These are phyloP conservation scores for Athalia cordata DNA, from an alignment of 2,888 invertebrate species.

Conservation along the genomic window DNA sequence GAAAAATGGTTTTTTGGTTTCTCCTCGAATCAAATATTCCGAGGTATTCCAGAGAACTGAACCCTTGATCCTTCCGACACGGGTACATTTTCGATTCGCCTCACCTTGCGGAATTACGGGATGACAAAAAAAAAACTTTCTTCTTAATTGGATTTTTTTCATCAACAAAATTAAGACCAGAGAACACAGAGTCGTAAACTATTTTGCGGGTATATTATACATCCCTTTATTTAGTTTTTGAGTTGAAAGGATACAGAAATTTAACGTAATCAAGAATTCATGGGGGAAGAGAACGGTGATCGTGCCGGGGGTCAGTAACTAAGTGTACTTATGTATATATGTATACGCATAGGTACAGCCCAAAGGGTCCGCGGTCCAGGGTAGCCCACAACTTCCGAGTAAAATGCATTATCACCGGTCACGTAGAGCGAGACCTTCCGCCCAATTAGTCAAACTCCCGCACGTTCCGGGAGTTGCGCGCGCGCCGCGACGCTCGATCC, in stretches of 20 bases:
- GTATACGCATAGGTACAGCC: neutral
- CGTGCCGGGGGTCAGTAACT: constrained; percentile 32
- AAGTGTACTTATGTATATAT: neutral
- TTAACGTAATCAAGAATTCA: constrained; percentile 4
- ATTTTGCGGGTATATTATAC: neutral
- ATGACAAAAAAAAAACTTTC: no score
- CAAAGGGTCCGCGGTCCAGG: constrained; percentile 22
- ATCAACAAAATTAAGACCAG: no score
- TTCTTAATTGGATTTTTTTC: no score
- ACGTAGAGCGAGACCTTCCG: constrained; percentile 39
- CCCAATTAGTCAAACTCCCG: constrained; percentile 38
- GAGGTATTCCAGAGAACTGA: neutral
- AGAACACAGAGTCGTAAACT: neutral
- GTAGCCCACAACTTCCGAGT: constrained; percentile 35
- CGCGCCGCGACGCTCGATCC: neutral
- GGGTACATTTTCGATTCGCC: no score
- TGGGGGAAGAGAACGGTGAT: constrained; percentile 24
- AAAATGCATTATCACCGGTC: constrained; percentile 37
- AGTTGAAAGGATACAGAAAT: neutral
- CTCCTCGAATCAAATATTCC: neutral
- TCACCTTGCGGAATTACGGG: neutral
- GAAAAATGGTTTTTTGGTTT: no score
- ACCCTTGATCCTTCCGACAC: no score
- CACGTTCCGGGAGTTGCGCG: constrained; percentile 28
- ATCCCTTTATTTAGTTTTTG: neutral